These are phyloP conservation scores for Nycticorax nycticorax DNA, from an alignment of 2,113 vertebrate genomes.

Conservation along the genomic window DNA sequence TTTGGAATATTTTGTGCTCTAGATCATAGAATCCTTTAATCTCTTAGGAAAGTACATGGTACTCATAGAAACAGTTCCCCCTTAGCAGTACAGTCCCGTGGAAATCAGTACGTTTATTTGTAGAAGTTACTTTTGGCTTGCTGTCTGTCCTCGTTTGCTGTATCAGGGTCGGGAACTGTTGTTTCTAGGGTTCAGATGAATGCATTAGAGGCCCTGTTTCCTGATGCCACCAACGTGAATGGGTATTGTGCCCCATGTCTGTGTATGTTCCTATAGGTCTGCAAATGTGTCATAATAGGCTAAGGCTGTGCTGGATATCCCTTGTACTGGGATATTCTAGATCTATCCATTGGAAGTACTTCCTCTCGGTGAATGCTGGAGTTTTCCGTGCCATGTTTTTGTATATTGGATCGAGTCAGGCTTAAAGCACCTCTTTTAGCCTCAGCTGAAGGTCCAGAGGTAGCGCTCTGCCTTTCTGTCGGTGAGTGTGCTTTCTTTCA, in stretches of 20 bases:
- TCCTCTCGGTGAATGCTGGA: not conserved
- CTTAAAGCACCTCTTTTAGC: not conserved
- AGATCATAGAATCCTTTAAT: not conserved
- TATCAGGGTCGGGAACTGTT: not conserved
- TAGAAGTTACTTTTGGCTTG: not conserved
- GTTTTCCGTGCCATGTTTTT: not conserved
- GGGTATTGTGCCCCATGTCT: too few relatives aligned
- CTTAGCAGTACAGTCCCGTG: not conserved
- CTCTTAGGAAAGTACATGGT: not conserved
- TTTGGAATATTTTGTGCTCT: not conserved
- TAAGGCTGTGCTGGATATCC: not conserved
- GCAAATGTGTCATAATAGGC: not conserved
- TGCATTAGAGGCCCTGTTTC: not conserved
- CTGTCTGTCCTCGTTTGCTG: not conserved
- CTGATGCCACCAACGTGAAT: not conserved
- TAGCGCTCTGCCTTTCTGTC: not conserved
- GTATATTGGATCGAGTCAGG: not conserved
- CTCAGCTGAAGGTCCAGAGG: not conserved
- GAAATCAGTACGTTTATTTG: not conserved
- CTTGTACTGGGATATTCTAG: not conserved
- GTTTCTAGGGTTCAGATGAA: not conserved
- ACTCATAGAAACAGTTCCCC: not conserved
- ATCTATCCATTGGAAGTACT: not conserved
- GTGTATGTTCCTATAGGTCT: not conserved
- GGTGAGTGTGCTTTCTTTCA: not conserved